These are phyloP conservation scores for Lepidurus packardi DNA, from an alignment of 1,140 invertebrate genomes.

Conservation along the genomic window DNA sequence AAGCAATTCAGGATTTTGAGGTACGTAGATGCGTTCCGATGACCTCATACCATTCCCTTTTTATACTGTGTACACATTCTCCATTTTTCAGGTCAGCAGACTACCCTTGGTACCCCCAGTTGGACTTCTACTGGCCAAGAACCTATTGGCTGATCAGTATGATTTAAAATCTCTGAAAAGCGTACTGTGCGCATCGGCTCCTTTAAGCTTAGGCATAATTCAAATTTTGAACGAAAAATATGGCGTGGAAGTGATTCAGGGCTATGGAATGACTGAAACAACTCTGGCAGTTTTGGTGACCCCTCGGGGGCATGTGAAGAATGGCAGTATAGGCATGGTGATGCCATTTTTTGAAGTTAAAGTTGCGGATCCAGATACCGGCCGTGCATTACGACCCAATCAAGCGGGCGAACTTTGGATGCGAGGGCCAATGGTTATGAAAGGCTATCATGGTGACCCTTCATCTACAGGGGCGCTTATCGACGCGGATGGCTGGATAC, in stretches of 20 bases:
- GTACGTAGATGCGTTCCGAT: constrained; percentile 42
- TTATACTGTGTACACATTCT: no score
- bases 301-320: background rate
- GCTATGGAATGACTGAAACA: constrained; percentile 34
- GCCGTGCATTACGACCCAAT: constrained; percentile 53
- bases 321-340: constrained; percentile 26
- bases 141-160: constrained; percentile 55
- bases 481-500: constrained; percentile 33
- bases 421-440: constrained; percentile 52
- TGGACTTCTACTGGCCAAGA: constrained; percentile 58
- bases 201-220: constrained; percentile 48
- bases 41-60: no score
- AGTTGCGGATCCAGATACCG: constrained; percentile 56
- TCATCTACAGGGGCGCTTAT: constrained; percentile 48
- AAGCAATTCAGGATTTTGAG: constrained; percentile 57
- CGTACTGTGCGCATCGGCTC: constrained; percentile 56
- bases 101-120: constrained; percentile 58
- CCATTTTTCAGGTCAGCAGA: constrained; percentile 49
- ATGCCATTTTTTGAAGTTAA: constrained; percentile 33
- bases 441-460: constrained; percentile 49
- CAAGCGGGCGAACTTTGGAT: constrained; percentile 63
- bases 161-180: constrained; percentile 54
- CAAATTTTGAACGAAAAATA: constrained; percentile 33
- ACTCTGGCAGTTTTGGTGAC: constrained; percentile 29
- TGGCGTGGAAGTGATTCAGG: constrained; percentile 26